phyloP scores from a whole-genome alignment of 2,888 invertebrate species.

The Yponomeuta sedellus region DNA sequence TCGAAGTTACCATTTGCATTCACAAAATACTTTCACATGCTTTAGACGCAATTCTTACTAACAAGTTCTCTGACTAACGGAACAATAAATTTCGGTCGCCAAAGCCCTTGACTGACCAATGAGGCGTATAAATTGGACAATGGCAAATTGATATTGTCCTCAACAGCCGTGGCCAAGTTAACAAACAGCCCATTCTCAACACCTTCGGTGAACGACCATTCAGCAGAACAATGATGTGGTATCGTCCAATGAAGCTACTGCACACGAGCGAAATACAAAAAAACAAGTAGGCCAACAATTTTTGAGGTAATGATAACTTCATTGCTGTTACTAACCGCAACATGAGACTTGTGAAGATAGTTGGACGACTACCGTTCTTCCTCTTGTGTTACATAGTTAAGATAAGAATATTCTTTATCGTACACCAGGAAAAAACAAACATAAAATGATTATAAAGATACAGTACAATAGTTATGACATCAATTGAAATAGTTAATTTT shows the following conservation, averaged over 20 bases:
- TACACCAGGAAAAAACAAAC: no score
- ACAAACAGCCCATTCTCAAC: conserved; percentile 3
- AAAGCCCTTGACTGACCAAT: conserved; percentile 5
- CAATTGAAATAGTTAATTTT: no score
- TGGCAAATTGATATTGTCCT: conserved; percentile 1
- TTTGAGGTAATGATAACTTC: no score
- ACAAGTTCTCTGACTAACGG: background rate
- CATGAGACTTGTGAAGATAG: no score
- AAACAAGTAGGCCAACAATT: background rate
- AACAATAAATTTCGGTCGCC: background rate
- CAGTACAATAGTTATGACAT: no score
- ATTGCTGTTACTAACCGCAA: no score
- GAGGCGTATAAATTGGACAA: conserved; percentile 6
- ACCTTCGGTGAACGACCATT: background rate
- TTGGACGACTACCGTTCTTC: no score
- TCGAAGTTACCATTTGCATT: background rate
- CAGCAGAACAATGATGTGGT: background rate
- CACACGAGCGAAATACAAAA: background rate
- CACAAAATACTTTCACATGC: background rate
- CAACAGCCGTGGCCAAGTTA: conserved; percentile 6
- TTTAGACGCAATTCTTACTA: background rate
- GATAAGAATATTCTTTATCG: no score
- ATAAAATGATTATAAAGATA: no score
- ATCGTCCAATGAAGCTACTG: background rate
- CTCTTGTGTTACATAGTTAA: no score